These are phyloP conservation scores for Tympanuchus pallidicinctus DNA, from an alignment of 2,113 vertebrate genomes.

Conservation along the genomic window DNA sequence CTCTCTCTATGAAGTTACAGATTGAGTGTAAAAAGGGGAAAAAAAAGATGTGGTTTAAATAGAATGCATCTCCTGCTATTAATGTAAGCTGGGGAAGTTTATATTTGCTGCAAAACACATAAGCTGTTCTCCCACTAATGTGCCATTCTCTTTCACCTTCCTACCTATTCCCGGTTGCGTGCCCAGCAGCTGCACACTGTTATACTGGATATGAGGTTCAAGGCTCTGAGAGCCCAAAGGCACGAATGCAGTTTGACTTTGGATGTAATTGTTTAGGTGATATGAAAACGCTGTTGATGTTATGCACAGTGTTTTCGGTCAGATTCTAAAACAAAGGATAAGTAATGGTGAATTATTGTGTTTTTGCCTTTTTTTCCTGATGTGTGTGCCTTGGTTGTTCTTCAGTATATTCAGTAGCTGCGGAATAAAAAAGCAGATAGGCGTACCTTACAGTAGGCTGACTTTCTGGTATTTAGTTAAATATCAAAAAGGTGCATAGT, in stretches of 20 bases:
- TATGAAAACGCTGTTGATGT: not conserved
- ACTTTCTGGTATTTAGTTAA: not conserved
- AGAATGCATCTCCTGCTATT: not conserved
- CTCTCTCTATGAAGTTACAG: not conserved
- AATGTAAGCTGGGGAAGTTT: not conserved
- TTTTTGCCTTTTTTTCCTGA: not conserved
- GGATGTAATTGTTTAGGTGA: not conserved
- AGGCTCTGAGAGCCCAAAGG: not conserved
- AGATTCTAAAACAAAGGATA: not conserved
- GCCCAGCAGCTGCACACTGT: not conserved
- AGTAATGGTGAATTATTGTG: not conserved
- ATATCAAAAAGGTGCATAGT: not conserved
- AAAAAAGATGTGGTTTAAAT: not conserved
- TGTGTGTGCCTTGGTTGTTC: not conserved
- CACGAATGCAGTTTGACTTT: fast-evolving
- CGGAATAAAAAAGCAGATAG: not conserved
- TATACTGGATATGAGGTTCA: fast-evolving
- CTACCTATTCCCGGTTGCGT: not conserved
- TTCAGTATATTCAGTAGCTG: not conserved
- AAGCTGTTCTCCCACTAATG: not conserved
- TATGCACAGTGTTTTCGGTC: not conserved
- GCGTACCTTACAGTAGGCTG: not conserved
- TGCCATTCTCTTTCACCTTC: not conserved
- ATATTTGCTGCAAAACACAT: not conserved
- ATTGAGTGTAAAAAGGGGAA: not conserved